These are phyloP conservation scores for Mus minutoides DNA, from an alignment of 2,797 vertebrate species.

Conservation along the genomic window DNA sequence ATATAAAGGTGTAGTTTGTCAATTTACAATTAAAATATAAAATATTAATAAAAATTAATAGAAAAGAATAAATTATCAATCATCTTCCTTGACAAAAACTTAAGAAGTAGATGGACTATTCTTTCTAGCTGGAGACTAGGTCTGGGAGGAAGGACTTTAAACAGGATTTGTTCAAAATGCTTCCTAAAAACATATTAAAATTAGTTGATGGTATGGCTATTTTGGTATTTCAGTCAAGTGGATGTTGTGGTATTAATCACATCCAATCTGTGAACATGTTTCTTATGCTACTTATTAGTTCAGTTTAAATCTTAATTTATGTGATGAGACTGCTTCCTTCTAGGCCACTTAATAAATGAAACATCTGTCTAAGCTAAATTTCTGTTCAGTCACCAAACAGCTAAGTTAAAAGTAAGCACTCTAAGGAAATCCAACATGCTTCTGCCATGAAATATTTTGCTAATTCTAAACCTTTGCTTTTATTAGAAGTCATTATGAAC, in stretches of 20 bases:
- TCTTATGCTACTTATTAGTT: slow-evolving; percentile 31
- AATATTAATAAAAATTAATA: not conserved
- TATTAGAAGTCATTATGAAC: not conserved
- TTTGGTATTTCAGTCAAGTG: slow-evolving; percentile 31
- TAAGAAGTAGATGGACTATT: not conserved
- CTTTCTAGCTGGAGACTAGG: not conserved
- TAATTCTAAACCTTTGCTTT: slow-evolving; percentile 40
- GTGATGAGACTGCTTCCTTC: slow-evolving; percentile 43
- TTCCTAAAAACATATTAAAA: slow-evolving; percentile 30
- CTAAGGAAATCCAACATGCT: slow-evolving; percentile 46
- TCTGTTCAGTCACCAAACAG: slow-evolving; percentile 23
- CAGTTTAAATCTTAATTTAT: slow-evolving; percentile 57
- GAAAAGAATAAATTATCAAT: slow-evolving; percentile 2
- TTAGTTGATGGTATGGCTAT: slow-evolving; percentile 3
- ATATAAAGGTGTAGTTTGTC: not conserved
- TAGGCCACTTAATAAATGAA: slow-evolving; percentile 57
- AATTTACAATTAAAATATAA: slow-evolving; percentile 18
- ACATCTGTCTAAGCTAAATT: slow-evolving; percentile 45
- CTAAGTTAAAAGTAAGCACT: slow-evolving; percentile 37
- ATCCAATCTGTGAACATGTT: not conserved
- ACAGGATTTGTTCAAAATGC: slow-evolving; percentile 8
- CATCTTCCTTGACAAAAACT: not conserved
- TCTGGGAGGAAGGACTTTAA: slow-evolving; percentile 38
- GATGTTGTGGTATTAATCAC: slow-evolving; percentile 7
- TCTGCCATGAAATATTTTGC: not conserved